phyloP scores from a whole-genome alignment of 2,113 vertebrate species.

The Bostrychus sinensis region DNA sequence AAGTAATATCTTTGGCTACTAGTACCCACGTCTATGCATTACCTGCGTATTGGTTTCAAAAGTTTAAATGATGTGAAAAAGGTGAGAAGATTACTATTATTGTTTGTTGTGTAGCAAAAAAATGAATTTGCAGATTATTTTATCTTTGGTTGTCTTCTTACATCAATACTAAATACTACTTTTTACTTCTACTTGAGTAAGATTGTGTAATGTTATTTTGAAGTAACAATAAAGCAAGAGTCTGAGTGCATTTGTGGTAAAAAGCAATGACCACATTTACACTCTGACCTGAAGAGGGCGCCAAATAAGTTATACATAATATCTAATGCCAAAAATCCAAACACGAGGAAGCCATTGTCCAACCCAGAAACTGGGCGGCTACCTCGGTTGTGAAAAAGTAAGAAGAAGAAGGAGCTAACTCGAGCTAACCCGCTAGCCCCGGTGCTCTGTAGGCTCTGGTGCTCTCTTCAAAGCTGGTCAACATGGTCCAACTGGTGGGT shows the following conservation, averaged over 20 bases:
- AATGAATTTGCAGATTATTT: too few species aligned
- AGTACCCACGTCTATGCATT: too few species aligned
- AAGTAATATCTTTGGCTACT: too few species aligned
- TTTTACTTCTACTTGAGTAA: too few species aligned
- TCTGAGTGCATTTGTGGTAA: not conserved
- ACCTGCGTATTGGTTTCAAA: too few species aligned
- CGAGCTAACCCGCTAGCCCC: conserved; percentile 44
- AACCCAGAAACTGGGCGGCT: conserved; percentile 36
- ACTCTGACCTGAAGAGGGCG: not conserved
- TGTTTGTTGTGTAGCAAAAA: too few species aligned
- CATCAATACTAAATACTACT: too few species aligned
- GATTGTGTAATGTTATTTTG: too few species aligned
- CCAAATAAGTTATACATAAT: not conserved
- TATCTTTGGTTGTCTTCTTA: too few species aligned
- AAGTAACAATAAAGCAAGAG: too few species aligned
- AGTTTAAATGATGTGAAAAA: too few species aligned
- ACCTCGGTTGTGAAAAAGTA: not conserved
- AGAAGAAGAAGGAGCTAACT: conserved; percentile 25
- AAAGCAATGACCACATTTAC: not conserved
- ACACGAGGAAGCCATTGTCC: not conserved
- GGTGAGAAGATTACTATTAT: too few species aligned
- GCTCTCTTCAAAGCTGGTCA: conserved; percentile 44
- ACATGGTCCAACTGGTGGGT: conserved; percentile 85
- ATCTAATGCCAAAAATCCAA: not conserved
- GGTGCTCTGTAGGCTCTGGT: conserved; percentile 35